Conservation (phyloP, 2,113 vertebrate genomes). For the Irena cyanogastra region DNA sequence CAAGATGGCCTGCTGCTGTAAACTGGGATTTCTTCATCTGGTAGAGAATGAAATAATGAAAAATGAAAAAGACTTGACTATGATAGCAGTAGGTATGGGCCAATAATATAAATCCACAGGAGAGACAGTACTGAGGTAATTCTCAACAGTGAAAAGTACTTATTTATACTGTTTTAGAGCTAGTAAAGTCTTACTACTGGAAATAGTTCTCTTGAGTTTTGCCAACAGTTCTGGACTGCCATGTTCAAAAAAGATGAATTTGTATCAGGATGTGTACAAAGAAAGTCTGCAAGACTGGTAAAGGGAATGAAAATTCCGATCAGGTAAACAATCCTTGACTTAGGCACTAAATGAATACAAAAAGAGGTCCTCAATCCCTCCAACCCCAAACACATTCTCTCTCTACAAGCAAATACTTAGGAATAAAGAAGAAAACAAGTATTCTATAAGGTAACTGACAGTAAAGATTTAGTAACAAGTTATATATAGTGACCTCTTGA, state of each 20-base stretch:
- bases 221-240: background rate
- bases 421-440: background rate
- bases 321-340: background rate
- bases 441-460: background rate
- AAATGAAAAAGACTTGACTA: background rate
- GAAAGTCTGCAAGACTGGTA: background rate
- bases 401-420: background rate
- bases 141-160: background rate
- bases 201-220: background rate
- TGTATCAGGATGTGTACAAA: background rate
- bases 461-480: background rate
- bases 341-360: background rate
- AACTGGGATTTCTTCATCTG: background rate
- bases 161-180: background rate
- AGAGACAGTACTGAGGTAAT: background rate
- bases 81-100: background rate
- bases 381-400: background rate
- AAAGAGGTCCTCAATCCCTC: background rate
- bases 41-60: background rate
- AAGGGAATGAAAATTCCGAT: background rate
- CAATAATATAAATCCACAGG: background rate
- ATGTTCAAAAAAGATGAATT: background rate
- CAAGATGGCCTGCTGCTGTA: background rate
- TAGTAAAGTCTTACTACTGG: background rate
- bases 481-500: background rate